Conservation (phyloP, 2,797 vertebrate genomes). For the Molossus alvarezi region DNA sequence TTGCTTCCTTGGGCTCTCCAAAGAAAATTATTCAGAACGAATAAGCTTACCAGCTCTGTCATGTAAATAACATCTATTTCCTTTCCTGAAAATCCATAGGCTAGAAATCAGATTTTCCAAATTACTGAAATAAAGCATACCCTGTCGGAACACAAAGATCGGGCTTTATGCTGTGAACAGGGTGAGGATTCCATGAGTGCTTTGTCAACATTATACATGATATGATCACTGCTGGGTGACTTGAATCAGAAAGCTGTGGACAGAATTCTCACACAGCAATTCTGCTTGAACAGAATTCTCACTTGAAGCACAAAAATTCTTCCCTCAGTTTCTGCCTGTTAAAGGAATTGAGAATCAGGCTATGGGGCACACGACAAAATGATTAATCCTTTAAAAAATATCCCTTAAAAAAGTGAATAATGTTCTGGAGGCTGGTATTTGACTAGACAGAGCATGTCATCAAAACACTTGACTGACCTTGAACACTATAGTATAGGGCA, state of each 20-base stretch:
- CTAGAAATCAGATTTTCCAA: slow-evolving; percentile 16
- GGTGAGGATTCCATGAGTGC: neutral
- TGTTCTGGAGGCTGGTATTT: neutral
- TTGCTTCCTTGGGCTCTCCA: neutral
- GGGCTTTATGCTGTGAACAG: neutral
- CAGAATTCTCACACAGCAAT: neutral
- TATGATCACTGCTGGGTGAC: neutral
- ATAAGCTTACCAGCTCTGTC: neutral
- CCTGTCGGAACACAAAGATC: neutral
- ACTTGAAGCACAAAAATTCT: slow-evolving; percentile 33
- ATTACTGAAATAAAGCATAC: neutral
- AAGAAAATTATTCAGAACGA: slow-evolving; percentile 36
- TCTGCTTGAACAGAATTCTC: slow-evolving; percentile 2
- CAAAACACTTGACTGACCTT: slow-evolving; percentile 24
- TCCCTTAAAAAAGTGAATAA: neutral
- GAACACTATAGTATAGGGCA: neutral
- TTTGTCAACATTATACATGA: neutral
- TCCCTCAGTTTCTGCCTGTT: neutral
- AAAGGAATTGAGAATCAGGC: neutral
- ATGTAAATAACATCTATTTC: neutral
- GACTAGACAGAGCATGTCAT: neutral
- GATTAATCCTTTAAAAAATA: neutral
- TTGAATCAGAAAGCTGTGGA: neutral
- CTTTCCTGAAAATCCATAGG: neutral
- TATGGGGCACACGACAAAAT: slow-evolving; percentile 14